A percentile compares a stretch with the other conserved stretches of the same genome.
These are phyloP conservation scores for Phoxinus dragarum DNA, from an alignment of 2,797 vertebrate species.

Conservation along the genomic window DNA sequence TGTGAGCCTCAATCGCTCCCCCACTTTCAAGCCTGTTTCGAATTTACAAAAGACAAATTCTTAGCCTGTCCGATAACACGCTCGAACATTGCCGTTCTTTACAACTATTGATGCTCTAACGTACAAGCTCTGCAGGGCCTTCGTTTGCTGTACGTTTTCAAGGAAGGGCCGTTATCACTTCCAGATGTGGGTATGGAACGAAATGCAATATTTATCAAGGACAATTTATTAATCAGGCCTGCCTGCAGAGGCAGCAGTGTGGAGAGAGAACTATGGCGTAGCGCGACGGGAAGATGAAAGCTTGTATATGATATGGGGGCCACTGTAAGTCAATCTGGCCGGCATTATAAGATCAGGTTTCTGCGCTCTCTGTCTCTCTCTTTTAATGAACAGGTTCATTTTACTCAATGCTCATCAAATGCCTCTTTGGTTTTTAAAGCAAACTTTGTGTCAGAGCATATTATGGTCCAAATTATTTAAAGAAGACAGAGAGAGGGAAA, in stretches of 20 bases:
- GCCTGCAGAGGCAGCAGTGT: constrained; percentile 64
- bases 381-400: constrained; percentile 85
- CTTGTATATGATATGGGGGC: constrained; percentile 77
- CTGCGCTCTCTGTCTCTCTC: constrained; percentile 83
- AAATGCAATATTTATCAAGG: constrained; percentile 86
- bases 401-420: constrained; percentile 77
- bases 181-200: constrained; percentile 87
- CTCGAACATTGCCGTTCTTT: constrained; percentile 38
- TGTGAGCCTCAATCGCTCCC: constrained; percentile 22
- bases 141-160: constrained; percentile 31
- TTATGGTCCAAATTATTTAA: constrained; percentile 64
- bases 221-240: constrained; percentile 89
- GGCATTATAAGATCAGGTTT: constrained; percentile 82
- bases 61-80: constrained; percentile 46
- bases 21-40: constrained; percentile 39
- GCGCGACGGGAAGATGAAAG: constrained; percentile 83
- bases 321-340: constrained; percentile 82
- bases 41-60: constrained; percentile 52
- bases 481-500: constrained; percentile 59
- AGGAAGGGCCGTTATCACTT: constrained; percentile 65
- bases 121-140: constrained; percentile 34
- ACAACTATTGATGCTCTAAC: constrained; percentile 36
- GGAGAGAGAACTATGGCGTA: constrained; percentile 47
- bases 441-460: constrained; percentile 69
- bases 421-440: constrained; percentile 79